phyloP scores from a whole-genome alignment of 2,113 vertebrate genomes.

The Lepidothrix coronata region DNA sequence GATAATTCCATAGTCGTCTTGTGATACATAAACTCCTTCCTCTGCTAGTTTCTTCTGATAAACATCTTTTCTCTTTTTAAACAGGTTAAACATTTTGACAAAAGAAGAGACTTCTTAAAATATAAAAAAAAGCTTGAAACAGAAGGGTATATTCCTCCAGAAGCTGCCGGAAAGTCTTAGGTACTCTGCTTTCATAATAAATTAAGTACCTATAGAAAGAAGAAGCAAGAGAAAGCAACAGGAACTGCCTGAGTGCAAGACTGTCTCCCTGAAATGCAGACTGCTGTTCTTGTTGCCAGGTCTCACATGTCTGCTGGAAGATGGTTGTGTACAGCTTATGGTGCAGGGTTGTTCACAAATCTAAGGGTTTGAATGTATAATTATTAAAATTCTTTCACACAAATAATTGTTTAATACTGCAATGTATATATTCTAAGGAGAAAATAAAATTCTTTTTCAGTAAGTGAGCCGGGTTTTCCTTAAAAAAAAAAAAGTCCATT shows the following conservation, averaged over 20 bases:
- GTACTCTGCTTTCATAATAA: not conserved
- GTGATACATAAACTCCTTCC: not conserved
- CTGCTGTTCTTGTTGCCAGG: not conserved
- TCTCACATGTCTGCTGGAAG: not conserved
- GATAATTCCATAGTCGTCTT: not conserved
- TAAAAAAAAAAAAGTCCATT: not conserved
- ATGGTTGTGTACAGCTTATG: not conserved
- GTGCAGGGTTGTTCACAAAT: not conserved
- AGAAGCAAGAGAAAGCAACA: not conserved
- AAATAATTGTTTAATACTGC: not conserved
- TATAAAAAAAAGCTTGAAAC: constrained; percentile 87
- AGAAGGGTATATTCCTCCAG: constrained; percentile 77
- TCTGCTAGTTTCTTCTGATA: not conserved
- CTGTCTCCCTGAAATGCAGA: not conserved
- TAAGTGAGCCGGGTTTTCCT: not conserved
- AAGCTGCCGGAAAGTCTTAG: constrained; percentile 72
- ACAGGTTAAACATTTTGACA: constrained; percentile 93
- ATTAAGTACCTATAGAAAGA: not conserved
- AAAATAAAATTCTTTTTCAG: not conserved
- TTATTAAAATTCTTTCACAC: not conserved
- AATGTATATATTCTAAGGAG: not conserved
- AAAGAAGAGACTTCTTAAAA: constrained; percentile 92
- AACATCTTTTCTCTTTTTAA: not conserved
- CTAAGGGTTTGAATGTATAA: not conserved
- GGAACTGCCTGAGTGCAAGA: not conserved